Evolutionary conservation across 2,797 vertebrate genomes (phyloP).

Genomic region (Sebastes nivosus): DNA sequence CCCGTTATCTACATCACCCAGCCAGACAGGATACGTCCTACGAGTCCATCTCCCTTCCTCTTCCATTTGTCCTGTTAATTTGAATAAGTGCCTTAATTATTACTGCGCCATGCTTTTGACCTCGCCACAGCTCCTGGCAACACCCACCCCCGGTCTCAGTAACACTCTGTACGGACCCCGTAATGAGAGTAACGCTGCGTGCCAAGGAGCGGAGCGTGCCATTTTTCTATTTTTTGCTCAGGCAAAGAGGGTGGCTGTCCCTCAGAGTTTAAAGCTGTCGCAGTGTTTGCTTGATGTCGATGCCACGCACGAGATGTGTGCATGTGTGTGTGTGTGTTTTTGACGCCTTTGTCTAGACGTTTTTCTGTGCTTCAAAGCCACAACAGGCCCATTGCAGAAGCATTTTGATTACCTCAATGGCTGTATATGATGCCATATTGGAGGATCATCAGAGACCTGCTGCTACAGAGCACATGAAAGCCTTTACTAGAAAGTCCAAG

Average conservation of each 20-base stretch:
- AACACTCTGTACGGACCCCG: constrained; percentile 57
- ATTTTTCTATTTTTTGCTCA: constrained; percentile 64
- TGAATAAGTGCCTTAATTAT: constrained; percentile 75
- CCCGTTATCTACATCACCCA: constrained; percentile 61
- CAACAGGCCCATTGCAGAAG: constrained; percentile 6
- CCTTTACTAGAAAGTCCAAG: neutral
- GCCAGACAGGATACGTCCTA: constrained; percentile 45
- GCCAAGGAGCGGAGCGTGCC: constrained; percentile 66
- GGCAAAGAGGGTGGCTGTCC: constrained; percentile 42
- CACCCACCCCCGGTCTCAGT: constrained; percentile 29
- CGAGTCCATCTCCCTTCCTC: constrained; percentile 27
- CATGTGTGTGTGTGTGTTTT: constrained; percentile 4
- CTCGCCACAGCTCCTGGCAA: constrained; percentile 55
- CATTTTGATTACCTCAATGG: constrained; percentile 18
- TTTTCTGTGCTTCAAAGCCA: constrained; percentile 13
- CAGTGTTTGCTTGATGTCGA: constrained; percentile 53
- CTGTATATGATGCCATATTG: constrained; percentile 19
- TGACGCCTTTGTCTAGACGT: constrained; percentile 35
- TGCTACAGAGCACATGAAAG: constrained; percentile 1
- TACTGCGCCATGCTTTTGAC: constrained; percentile 56
- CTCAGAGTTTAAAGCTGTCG: constrained; percentile 52
- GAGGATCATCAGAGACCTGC: constrained; percentile 30
- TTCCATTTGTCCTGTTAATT: constrained; percentile 64
- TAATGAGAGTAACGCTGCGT: constrained; percentile 57
- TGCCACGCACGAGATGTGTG: neutral